Evolutionary conservation across 2,888 invertebrate species (phyloP).

Genomic region (Criorhina ranunculi): DNA sequence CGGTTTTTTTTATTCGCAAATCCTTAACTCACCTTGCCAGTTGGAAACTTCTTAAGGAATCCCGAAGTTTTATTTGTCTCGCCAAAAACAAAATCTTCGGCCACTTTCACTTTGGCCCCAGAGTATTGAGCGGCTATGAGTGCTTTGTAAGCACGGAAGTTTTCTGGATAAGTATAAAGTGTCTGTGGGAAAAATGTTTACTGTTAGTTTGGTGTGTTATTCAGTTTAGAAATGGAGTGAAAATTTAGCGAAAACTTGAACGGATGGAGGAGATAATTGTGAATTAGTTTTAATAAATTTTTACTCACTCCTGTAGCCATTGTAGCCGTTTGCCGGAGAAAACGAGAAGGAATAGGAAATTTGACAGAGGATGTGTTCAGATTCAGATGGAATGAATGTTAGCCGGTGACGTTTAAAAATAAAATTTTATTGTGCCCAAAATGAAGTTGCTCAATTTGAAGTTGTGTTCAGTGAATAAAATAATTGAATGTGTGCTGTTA

Average conservation of each 20-base stretch:
- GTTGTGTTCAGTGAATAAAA: constrained; percentile 12
- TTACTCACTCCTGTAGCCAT: constrained; percentile 91
- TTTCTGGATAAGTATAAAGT: constrained; percentile 98
- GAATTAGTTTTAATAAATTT: constrained; percentile 78
- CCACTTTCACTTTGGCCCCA: constrained; percentile 93
- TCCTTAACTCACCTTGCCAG: constrained; percentile 92
- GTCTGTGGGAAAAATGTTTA: constrained; percentile 85
- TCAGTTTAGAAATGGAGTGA: background rate
- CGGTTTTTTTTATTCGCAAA: background rate
- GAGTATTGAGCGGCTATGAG: constrained; percentile 99
- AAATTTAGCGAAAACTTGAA: constrained; percentile 22
- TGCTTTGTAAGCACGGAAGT: constrained; percentile 99
- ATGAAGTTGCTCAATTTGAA: constrained; percentile 30
- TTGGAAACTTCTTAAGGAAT: constrained; percentile 97
- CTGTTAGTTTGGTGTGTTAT: constrained; percentile 56
- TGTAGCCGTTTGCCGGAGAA: constrained; percentile 86
- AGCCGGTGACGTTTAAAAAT: constrained; percentile 61
- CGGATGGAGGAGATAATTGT: constrained; percentile 80
- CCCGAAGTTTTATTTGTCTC: constrained; percentile 95
- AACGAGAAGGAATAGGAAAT: too few relatives aligned
- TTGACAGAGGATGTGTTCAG: constrained; percentile 77
- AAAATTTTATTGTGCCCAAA: constrained; percentile 1
- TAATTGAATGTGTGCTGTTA: too few relatives aligned
- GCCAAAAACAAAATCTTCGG: constrained; percentile 95
- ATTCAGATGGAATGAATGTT: constrained; percentile 51